These are phyloP conservation scores for Spea multiplicata DNA, from an alignment of 2,113 vertebrate species.

Conservation along the genomic window DNA sequence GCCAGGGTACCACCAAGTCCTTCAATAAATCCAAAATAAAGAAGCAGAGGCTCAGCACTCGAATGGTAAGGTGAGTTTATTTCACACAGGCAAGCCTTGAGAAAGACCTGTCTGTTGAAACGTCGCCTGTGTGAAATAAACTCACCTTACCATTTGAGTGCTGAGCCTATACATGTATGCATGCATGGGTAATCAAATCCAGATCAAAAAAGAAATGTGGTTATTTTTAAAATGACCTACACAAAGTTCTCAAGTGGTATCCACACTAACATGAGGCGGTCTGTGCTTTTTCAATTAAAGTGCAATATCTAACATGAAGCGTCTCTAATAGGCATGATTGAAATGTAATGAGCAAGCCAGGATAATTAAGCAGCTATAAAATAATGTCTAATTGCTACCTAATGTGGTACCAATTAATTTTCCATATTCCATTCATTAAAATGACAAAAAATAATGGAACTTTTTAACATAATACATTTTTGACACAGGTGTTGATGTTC, in stretches of 20 bases:
- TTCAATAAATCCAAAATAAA: too few relatives aligned
- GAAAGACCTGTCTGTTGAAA: too few relatives aligned
- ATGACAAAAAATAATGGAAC: conserved; percentile 29
- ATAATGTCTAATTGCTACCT: conserved; percentile 45
- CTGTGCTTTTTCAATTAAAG: conserved; percentile 34
- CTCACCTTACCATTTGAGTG: too few relatives aligned
- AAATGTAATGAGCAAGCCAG: conserved; percentile 42
- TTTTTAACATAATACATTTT: conserved; percentile 21
- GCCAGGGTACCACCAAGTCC: too few relatives aligned
- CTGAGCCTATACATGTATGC: too few relatives aligned
- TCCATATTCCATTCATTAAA: conserved; percentile 37
- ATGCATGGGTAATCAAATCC: too few relatives aligned
- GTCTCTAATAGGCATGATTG: conserved; percentile 40
- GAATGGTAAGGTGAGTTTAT: too few relatives aligned
- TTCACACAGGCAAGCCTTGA: too few relatives aligned
- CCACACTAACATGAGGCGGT: conserved; percentile 5
- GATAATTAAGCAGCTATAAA: conserved; percentile 46
- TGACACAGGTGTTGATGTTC: not conserved
- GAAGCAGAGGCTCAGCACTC: too few relatives aligned
- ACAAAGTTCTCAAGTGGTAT: conserved; percentile 2
- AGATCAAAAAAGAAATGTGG: too few relatives aligned
- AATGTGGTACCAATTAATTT: conserved; percentile 40
- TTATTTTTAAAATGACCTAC: not conserved
- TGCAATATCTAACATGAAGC: conserved; percentile 42
- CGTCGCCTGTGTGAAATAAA: too few relatives aligned